Conservation (phyloP, 2,888 invertebrate species). For the Rhamphomyia laevipes region DNA sequence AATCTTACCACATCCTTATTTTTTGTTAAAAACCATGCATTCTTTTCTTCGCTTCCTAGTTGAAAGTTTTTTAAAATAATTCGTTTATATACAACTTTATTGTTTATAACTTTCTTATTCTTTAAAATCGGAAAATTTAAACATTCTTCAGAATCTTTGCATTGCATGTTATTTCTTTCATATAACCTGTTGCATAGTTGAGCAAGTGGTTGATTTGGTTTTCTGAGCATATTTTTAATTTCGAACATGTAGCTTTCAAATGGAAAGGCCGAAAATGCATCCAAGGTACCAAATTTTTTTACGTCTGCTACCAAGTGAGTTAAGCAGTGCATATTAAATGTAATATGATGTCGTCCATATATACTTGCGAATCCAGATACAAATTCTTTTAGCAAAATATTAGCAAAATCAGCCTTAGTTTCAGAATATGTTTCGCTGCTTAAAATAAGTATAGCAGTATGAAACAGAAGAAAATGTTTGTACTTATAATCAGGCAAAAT, state of each 20-base stretch:
- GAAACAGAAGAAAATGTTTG: no score
- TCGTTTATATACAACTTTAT: not conserved
- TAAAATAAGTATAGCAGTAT: no score
- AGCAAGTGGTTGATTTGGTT: slow-evolving; percentile 13
- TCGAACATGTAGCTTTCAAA: slow-evolving; percentile 15
- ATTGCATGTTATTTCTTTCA: not conserved
- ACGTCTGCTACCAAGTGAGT: slow-evolving; percentile 16
- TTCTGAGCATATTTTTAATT: not conserved
- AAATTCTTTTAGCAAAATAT: slow-evolving; percentile 16
- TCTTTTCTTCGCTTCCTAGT: not conserved
- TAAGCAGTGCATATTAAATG: slow-evolving; percentile 18
- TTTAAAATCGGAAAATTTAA: not conserved
- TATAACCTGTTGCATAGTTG: slow-evolving; percentile 15
- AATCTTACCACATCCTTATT: not conserved
- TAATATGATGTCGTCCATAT: slow-evolving; percentile 15
- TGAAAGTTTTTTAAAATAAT: not conserved
- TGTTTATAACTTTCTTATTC: not conserved
- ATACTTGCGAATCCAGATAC: slow-evolving; percentile 12
- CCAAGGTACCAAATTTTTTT: slow-evolving; percentile 13
- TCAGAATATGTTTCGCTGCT: no score
- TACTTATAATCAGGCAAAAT: no score
- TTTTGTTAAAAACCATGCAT: not conserved
- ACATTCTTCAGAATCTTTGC: not conserved
- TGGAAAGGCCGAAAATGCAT: slow-evolving; percentile 17
- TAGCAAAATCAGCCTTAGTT: slow-evolving; percentile 13